A percentile compares a stretch with the other conserved stretches of the same genome.
These are phyloP conservation scores for Glaucopsyche alexis DNA, from an alignment of 2,888 invertebrate genomes.

Conservation along the genomic window DNA sequence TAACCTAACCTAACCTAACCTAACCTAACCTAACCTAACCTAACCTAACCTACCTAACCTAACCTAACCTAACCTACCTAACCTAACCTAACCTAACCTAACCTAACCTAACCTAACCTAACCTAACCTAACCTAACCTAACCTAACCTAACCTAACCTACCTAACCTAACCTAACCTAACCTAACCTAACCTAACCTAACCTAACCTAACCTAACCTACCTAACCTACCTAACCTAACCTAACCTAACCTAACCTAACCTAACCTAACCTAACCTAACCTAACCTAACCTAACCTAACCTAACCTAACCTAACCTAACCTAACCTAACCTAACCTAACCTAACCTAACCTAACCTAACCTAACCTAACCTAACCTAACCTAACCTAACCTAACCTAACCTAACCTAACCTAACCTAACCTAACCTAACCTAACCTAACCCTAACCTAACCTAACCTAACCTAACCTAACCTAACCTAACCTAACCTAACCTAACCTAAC, in stretches of 20 bases:
- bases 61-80: too few species aligned
- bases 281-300: constrained; percentile 36
- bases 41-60: too few species aligned
- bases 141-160: constrained; percentile 36
- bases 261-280: too few species aligned
- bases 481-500: constrained; percentile 38
- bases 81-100: too few species aligned
- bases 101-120: constrained; percentile 37
- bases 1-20: constrained; percentile 36
- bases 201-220: too few species aligned
- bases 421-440: too few species aligned
- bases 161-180: too few species aligned
- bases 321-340: constrained; percentile 35
- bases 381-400: constrained; percentile 28
- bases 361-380: too few species aligned
- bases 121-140: constrained; percentile 36
- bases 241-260: constrained; percentile 35
- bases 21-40: constrained; percentile 36
- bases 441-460: constrained; percentile 37
- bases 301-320: constrained; percentile 36
- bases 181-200: too few species aligned
- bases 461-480: constrained; percentile 38
- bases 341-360: constrained; percentile 35
- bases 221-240: too few species aligned
- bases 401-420: constrained; percentile 33